A percentile compares a stretch with the other conserved stretches of the same genome.
phyloP scores from a whole-genome alignment of 2,113 vertebrate species.

The Melospiza georgiana region DNA sequence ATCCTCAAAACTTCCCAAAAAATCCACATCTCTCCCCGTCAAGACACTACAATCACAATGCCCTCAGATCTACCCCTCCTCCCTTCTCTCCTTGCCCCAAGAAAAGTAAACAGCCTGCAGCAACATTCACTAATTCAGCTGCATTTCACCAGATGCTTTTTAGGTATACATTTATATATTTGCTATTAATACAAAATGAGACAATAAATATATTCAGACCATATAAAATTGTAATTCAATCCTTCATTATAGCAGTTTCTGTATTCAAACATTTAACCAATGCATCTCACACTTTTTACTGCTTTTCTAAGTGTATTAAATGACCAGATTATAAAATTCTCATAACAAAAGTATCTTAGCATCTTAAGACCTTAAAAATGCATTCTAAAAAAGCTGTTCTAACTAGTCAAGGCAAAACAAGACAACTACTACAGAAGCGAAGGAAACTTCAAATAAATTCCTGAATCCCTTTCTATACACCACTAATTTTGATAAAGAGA shows the following conservation, averaged over 20 bases:
- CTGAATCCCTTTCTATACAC: not conserved
- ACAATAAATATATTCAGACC: not conserved
- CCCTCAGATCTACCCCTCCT: not conserved
- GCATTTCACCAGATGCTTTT: not conserved
- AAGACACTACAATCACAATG: not conserved
- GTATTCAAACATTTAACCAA: not conserved
- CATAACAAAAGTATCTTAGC: not conserved
- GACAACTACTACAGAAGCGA: not conserved
- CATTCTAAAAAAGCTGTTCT: not conserved
- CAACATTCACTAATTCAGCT: not conserved
- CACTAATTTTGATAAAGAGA: not conserved
- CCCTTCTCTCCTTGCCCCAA: not conserved
- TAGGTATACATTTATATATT: not conserved
- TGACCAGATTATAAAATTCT: not conserved
- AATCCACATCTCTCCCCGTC: rapidly evolving
- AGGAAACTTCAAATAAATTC: not conserved
- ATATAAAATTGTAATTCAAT: not conserved
- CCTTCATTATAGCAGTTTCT: not conserved
- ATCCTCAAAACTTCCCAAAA: not conserved
- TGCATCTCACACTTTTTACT: not conserved
- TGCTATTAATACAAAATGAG: not conserved
- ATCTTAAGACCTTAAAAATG: not conserved
- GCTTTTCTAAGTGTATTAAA: not conserved
- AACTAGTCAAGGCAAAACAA: not conserved
- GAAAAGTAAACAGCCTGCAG: not conserved